Evolutionary conservation across 2,888 invertebrate genomes (phyloP).

Genomic region (Heteromurus nitidus): DNA sequence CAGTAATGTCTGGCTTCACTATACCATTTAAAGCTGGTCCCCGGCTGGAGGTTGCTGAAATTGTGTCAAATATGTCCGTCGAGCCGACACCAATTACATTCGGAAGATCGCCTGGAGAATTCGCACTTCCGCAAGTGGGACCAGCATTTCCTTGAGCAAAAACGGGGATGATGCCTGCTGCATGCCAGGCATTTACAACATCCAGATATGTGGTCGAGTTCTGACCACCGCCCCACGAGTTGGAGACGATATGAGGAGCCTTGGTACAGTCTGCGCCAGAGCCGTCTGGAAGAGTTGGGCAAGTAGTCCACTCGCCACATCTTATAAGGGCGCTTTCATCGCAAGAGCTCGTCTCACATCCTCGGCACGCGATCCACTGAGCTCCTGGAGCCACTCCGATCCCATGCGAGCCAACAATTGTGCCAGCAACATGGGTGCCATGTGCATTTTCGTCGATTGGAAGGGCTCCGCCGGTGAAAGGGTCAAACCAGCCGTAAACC

Average conservation of each 20-base stretch:
- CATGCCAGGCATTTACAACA: slow-evolving; percentile 18
- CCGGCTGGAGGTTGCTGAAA: slow-evolving; percentile 15
- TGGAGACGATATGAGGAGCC: slow-evolving; percentile 27
- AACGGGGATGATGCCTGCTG: slow-evolving; percentile 7
- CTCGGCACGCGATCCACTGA: slow-evolving; percentile 36
- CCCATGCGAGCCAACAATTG: slow-evolving; percentile 22
- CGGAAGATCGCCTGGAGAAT: slow-evolving; percentile 4
- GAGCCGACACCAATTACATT: slow-evolving; percentile 27
- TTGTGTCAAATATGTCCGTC: slow-evolving; percentile 4
- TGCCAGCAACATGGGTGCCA: slow-evolving; percentile 26
- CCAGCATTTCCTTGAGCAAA: slow-evolving; percentile 27
- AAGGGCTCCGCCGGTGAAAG: neutral
- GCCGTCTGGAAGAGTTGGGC: neutral
- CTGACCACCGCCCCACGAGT: slow-evolving; percentile 27
- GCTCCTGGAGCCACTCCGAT: slow-evolving; percentile 39
- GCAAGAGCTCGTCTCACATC: slow-evolving; percentile 9
- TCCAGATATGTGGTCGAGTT: neutral
- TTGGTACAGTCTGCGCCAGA: neutral
- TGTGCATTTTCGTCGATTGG: slow-evolving; percentile 35
- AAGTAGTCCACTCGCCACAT: slow-evolving; percentile 28
- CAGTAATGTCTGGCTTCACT: slow-evolving; percentile 1
- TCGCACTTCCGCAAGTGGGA: neutral
- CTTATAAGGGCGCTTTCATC: neutral
- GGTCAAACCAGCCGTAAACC: slow-evolving; percentile 19
- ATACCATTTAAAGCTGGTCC: slow-evolving; percentile 12